A percentile compares a stretch with the other conserved stretches of the same genome.
Evolutionary conservation across 1,140 invertebrate species (phyloP).

Genomic region (Goniozus legneri): DNA sequence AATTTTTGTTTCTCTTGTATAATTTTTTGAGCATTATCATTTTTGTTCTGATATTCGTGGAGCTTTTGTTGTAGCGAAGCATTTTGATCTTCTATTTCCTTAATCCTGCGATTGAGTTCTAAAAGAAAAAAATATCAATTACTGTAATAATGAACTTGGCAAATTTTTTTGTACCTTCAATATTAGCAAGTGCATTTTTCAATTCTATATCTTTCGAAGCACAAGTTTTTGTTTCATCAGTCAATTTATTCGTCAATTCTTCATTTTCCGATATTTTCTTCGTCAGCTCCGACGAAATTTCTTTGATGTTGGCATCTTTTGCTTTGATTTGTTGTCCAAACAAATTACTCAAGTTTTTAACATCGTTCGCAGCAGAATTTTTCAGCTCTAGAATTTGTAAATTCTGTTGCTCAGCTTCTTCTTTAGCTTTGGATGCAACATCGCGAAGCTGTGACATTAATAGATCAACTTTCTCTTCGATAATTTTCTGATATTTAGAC

Average conservation of each 20-base stretch:
- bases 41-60: slow-evolving; percentile 14
- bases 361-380: no score
- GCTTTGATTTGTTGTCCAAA: slow-evolving; percentile 55
- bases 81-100: slow-evolving; percentile 24
- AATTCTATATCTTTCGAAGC: slow-evolving; percentile 33
- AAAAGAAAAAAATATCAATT: slow-evolving; percentile 2
- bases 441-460: slow-evolving; percentile 34
- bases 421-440: slow-evolving; percentile 34
- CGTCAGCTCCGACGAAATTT: slow-evolving; percentile 43
- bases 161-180: slow-evolving; percentile 39
- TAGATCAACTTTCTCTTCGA: slow-evolving; percentile 38
- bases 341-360: no score
- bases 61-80: slow-evolving; percentile 24
- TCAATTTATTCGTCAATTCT: slow-evolving; percentile 47
- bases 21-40: slow-evolving; percentile 20
- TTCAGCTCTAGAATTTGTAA: no score
- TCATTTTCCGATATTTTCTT: slow-evolving; percentile 52
- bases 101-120: slow-evolving; percentile 5
- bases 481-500: slow-evolving; percentile 28
- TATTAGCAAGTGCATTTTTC: slow-evolving; percentile 22
- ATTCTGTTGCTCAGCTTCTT: slow-evolving; percentile 25
- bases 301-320: slow-evolving; percentile 43
- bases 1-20: slow-evolving; percentile 31
- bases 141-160: no score
- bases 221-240: slow-evolving; percentile 22